phyloP scores from a whole-genome alignment of 2,888 invertebrate genomes.

The Palloptera scutellata region DNA sequence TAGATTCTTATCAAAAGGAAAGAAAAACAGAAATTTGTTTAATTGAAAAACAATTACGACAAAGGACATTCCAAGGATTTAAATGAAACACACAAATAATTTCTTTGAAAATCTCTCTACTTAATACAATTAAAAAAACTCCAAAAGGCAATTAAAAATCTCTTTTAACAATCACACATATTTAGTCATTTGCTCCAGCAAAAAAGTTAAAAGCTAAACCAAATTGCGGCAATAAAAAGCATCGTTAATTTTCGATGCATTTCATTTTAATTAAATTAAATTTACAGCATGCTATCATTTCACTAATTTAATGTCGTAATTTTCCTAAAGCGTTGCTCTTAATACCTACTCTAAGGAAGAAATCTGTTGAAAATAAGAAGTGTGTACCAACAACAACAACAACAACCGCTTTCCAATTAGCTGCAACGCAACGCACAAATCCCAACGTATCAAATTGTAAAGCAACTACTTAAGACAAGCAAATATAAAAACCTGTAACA shows the following conservation, averaged over 20 bases:
- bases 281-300: conserved; percentile 24
- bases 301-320: conserved; percentile 27
- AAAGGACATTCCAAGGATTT: not conserved
- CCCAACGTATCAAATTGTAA: conserved; percentile 27
- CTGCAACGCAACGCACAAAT: conserved; percentile 1
- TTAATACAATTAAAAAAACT: too few species aligned
- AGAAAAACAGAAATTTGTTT: not conserved
- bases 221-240: conserved; percentile 23
- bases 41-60: conserved; percentile 4
- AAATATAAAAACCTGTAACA: conserved; percentile 40
- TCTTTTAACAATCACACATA: too few species aligned
- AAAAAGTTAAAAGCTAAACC: not conserved
- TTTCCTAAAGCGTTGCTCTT: conserved; percentile 8
- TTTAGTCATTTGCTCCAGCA: too few species aligned
- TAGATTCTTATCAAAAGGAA: not conserved
- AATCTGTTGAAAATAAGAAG: not conserved
- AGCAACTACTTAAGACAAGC: too few species aligned
- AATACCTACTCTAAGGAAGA: not conserved
- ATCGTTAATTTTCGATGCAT: conserved; percentile 34
- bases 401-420: conserved; percentile 28
- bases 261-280: conserved; percentile 33
- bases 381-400: conserved; percentile 3
- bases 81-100: not conserved
- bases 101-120: too few species aligned
- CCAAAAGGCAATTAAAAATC: too few species aligned